Base-by-base conservation (phyloP, 2,797 vertebrate species). In the Pterois miles region DNA sequence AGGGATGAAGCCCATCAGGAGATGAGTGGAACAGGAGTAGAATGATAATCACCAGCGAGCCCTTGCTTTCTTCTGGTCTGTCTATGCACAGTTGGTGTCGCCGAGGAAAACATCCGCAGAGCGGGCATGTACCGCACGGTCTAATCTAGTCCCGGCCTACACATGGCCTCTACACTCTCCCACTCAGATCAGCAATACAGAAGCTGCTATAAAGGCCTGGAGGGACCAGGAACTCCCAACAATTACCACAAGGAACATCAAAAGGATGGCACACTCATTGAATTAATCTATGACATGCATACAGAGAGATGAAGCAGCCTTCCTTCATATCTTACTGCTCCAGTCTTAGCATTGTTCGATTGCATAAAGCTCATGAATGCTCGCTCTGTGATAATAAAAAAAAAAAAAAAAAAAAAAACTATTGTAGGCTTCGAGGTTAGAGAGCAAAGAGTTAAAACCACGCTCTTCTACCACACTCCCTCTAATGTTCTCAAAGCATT, bases 11-110 rank as follows among this genome's bases (percentile, higher is more conserved):
- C 68, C 78, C 86, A 78, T 87, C 86, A 88, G 72, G 80, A 75
- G 78, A 79, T 63, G 82, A 82, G 75, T 71, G 76, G 70, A 81
- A 86, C 71, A 69, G 59, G 71, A 85, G 78, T 9, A 31, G 80
- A 88, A 89, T 90, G 83, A 86, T 84, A 87, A 91, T 86, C 85
- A 85, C 82, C 74, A 71, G 56, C 8, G 65, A 80, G 74, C 63
- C 60, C 29, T 73, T 8, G 74, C 82, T 79, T 77, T 71, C 48
- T 56, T 11, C 36, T 2, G 67, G 71, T 63, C 60, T 6, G 67
- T 54, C 62, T 74, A 65, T 57, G 67, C 48, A 46, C 77, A 60
- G 65, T 53, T 38, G 63, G 76, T 74, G 76, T 88, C 83, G 76
- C 50, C 8, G 31, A 62, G 57, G 18, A 43, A 18, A 36, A 71